Conservation (phyloP, 2,888 invertebrate genomes). For the Drosophila putrida region DNA sequence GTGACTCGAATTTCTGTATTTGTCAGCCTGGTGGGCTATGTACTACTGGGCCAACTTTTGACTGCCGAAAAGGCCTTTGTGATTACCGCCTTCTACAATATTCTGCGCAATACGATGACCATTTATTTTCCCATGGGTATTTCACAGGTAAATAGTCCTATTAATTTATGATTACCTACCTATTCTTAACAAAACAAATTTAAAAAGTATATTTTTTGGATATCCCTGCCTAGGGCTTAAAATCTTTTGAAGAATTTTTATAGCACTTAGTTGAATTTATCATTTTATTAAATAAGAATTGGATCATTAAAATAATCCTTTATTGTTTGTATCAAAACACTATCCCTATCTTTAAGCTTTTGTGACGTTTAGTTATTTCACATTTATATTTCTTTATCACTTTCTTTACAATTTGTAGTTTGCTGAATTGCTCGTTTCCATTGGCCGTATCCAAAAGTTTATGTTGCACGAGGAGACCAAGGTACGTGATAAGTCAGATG, state of each 20-base stretch:
- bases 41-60: constrained; percentile 89
- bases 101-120: constrained; percentile 93
- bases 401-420: constrained; percentile 60
- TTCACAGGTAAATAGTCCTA: constrained; percentile 84
- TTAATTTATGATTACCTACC: neutral
- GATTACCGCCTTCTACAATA: constrained; percentile 95
- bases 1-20: constrained; percentile 95
- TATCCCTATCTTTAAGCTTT: too few species aligned
- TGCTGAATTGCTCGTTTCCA: constrained; percentile 88
- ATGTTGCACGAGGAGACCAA: constrained; percentile 88
- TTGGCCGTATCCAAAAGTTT: constrained; percentile 87
- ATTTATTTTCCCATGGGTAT: constrained; percentile 93
- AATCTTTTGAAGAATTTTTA: too few species aligned
- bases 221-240: too few species aligned
- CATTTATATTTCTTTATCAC: neutral
- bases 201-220: too few species aligned
- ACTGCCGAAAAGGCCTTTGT: constrained; percentile 95
- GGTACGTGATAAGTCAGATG: constrained; percentile 81
- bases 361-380: neutral
- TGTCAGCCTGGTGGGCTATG: constrained; percentile 92
- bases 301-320: too few species aligned
- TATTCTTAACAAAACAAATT: neutral
- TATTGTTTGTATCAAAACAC: too few species aligned
- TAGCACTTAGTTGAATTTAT: neutral
- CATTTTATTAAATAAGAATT: too few species aligned